These are phyloP conservation scores for Haplotaxodon microlepis DNA, from an alignment of 2,113 vertebrate species.

Conservation along the genomic window DNA sequence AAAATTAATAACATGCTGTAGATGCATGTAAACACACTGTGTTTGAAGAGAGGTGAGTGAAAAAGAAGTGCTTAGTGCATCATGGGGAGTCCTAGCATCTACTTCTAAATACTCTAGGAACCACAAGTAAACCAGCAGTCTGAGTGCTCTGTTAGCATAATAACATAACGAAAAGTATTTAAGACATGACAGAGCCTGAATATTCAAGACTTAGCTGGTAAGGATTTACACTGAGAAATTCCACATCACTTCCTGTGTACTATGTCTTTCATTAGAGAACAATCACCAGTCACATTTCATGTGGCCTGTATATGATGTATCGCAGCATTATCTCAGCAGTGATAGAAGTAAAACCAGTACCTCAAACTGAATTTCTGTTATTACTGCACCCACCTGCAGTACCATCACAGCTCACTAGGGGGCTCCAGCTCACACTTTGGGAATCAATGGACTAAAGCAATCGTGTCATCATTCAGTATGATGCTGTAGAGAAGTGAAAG, in stretches of 20 bases:
- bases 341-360: background rate
- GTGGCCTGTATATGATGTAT: background rate
- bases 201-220: background rate
- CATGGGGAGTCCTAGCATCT: background rate
- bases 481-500: background rate
- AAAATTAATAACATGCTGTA: background rate
- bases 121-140: background rate
- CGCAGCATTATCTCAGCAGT: background rate
- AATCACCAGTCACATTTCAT: background rate
- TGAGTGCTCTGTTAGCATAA: background rate
- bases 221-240: background rate
- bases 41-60: background rate
- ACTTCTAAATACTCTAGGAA: background rate
- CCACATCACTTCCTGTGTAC: background rate
- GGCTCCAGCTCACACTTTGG: background rate
- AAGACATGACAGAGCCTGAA: background rate
- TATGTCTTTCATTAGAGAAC: background rate
- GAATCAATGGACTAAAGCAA: background rate
- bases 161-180: background rate
- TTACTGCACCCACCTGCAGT: background rate
- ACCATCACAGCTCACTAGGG: background rate
- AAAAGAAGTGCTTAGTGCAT: background rate
- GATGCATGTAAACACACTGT: background rate
- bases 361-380: background rate
- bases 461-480: background rate